A percentile compares a stretch with the other conserved stretches of the same genome.
phyloP scores from a whole-genome alignment of 2,797 vertebrate species.

The Sciaenops ocellatus region DNA sequence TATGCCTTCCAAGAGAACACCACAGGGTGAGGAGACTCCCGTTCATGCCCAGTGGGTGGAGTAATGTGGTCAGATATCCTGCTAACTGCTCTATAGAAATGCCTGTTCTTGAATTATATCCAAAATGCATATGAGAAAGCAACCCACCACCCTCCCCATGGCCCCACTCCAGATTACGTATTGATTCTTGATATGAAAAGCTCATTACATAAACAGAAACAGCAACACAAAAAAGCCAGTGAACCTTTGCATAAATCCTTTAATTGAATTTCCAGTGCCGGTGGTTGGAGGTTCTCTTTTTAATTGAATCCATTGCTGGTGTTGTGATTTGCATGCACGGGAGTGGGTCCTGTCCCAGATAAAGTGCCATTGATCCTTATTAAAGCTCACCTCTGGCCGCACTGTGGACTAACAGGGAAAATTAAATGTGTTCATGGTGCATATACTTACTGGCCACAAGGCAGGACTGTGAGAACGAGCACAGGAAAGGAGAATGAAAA shows the following conservation, averaged over 20 bases:
- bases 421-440: conserved; percentile 97
- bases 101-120: conserved; percentile 72
- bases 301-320: conserved; percentile 98
- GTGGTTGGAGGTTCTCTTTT: conserved; percentile 97
- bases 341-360: conserved; percentile 97
- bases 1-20: conserved; percentile 5
- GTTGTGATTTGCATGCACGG: conserved; percentile 96
- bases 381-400: conserved; percentile 99
- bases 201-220: conserved; percentile 99
- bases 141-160: conserved; percentile 75
- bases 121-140: conserved; percentile 75
- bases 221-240: conserved; percentile 92
- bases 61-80: conserved; percentile 48
- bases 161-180: conserved; percentile 95
- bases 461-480: conserved; percentile 86
- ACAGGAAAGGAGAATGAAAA: conserved; percentile 60
- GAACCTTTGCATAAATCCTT: conserved; percentile 99
- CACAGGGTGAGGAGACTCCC: conserved; percentile 21
- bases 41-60: conserved; percentile 34
- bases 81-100: conserved; percentile 58
- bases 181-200: conserved; percentile 99
- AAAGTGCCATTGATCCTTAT: conserved; percentile 99
- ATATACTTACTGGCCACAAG: conserved; percentile 92
- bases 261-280: conserved; percentile 99
- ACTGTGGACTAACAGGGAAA: conserved; percentile 97